These are phyloP conservation scores for Troglohyphantes excavatus DNA, from an alignment of 2,888 invertebrate species.

Conservation along the genomic window DNA sequence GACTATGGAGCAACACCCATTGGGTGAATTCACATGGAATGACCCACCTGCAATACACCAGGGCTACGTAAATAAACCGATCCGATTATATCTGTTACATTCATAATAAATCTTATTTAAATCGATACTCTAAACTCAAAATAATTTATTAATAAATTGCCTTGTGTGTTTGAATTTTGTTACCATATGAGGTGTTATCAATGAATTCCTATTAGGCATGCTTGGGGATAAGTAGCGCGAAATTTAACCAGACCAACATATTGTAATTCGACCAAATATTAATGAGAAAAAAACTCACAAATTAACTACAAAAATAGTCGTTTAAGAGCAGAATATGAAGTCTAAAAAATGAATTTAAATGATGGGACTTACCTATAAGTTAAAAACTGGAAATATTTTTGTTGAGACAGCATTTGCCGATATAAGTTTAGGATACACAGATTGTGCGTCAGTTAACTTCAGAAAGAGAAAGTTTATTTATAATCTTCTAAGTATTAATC, in stretches of 20 bases:
- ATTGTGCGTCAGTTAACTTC: background rate
- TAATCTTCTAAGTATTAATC: background rate
- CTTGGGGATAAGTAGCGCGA: constrained; percentile 28
- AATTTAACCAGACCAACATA: constrained; percentile 25
- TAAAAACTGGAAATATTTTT: constrained; percentile 1
- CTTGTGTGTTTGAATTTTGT: constrained; percentile 22
- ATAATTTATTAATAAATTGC: background rate
- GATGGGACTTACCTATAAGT: background rate
- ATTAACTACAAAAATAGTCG: background rate
- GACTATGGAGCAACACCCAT: too few species aligned
- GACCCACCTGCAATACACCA: too few species aligned
- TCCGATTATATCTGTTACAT: too few species aligned
- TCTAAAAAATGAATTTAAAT: background rate
- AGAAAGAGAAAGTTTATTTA: background rate
- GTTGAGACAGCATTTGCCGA: background rate
- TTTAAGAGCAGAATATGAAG: background rate
- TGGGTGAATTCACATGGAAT: too few species aligned
- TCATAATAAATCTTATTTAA: background rate
- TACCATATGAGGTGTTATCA: constrained; percentile 1
- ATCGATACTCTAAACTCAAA: background rate
- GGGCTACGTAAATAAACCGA: too few species aligned
- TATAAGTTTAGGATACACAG: background rate
- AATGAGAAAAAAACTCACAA: background rate
- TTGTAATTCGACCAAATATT: background rate
- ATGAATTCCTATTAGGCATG: constrained; percentile 48